Evolutionary conservation across 1,140 invertebrate species (phyloP), one percentile per base, ranked within the genome.

Genomic region (Drosophila watanabei): DNA sequence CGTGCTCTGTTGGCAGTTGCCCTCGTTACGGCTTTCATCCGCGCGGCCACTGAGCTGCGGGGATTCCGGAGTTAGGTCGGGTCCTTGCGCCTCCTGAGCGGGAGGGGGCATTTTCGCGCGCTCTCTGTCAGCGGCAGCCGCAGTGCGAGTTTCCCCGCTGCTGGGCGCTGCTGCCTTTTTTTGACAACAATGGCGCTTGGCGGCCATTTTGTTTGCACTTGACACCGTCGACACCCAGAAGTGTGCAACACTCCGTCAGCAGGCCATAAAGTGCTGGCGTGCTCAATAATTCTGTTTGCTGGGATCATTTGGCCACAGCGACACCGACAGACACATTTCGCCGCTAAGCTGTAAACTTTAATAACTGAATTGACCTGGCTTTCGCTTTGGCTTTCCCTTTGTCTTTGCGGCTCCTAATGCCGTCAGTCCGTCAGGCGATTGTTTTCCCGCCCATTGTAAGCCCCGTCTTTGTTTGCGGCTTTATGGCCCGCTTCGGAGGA

Each of bases 151-250:
- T 77, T 13, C 16, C 13, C 45, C 30, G 16, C 56, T 35, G 35
- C 13, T 32, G 24, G 33, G 13, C 59, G 32, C 24, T 24, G 24
- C 1, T 24, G 24, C 30, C 57, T 51, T 78, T 62, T 56, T 63
- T 45, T 70, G 63, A 57, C 69, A 79, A 87, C 83, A 82, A 79
- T 76, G 66, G 80, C 66, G 51, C 54, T 46, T 61, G 71, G 43
- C 66, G 48, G 80, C 75, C 83, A 86, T 86, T 86, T 87, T 87
- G 83, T 87, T 86, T 86, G 79, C 83, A 86, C 65, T 87, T 78
- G 83, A 83, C 84, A 83, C 79, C 69, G 48, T 54, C 66, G 45
- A 56, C 61, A 61, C 70, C 70, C 48, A 64, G 54, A 60, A 56
- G 39, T 32, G 32, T 77, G 75, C 75, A 76, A 52, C 75, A 69